Evolutionary conservation across 92 coral and sea anemone genomes (phyloP).

Genomic region (Parazoanthus darwini): DNA sequence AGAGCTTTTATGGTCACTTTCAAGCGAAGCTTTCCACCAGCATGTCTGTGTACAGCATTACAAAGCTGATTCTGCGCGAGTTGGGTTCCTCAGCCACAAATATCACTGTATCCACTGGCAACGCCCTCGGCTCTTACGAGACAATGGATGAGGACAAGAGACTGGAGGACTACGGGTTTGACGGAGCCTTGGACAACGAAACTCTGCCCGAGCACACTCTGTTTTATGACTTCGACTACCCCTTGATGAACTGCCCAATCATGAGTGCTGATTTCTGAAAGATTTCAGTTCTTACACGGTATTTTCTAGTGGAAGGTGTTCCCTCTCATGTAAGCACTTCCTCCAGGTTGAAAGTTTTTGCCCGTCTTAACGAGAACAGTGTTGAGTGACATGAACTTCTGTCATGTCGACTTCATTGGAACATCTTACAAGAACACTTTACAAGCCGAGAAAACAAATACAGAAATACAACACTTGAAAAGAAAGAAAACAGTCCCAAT

Average conservation of each 20-base stretch:
- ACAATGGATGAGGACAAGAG: slow-evolving; percentile 51
- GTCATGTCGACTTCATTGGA: too few species aligned
- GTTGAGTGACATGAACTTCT: too few species aligned
- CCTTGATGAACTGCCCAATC: slow-evolving; percentile 70
- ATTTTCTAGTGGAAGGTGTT: too few species aligned
- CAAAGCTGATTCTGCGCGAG: slow-evolving; percentile 61
- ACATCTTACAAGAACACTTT: not conserved
- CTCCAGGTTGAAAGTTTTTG: not conserved
- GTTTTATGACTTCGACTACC: slow-evolving; percentile 77
- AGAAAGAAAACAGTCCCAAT: too few species aligned
- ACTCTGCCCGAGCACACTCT: slow-evolving; percentile 51
- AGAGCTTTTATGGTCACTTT: slow-evolving; percentile 49
- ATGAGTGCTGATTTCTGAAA: slow-evolving; percentile 59
- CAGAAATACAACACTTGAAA: too few species aligned
- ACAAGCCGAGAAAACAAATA: not conserved
- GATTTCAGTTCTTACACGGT: not conserved
- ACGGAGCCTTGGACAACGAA: slow-evolving; percentile 55
- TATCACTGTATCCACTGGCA: slow-evolving; percentile 51
- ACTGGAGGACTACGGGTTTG: slow-evolving; percentile 64
- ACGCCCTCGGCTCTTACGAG: slow-evolving; percentile 48
- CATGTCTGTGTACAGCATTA: slow-evolving; percentile 68
- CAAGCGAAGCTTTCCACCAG: slow-evolving; percentile 61
- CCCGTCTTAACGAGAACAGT: not conserved
- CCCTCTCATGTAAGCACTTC: not conserved
- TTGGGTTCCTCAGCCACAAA: slow-evolving; percentile 64